Percentiles rank a stretch among this genome's conserved stretches.
These are phyloP conservation scores for Sycophaga agraensis DNA, from an alignment of 1,140 invertebrate genomes.

Conservation along the genomic window DNA sequence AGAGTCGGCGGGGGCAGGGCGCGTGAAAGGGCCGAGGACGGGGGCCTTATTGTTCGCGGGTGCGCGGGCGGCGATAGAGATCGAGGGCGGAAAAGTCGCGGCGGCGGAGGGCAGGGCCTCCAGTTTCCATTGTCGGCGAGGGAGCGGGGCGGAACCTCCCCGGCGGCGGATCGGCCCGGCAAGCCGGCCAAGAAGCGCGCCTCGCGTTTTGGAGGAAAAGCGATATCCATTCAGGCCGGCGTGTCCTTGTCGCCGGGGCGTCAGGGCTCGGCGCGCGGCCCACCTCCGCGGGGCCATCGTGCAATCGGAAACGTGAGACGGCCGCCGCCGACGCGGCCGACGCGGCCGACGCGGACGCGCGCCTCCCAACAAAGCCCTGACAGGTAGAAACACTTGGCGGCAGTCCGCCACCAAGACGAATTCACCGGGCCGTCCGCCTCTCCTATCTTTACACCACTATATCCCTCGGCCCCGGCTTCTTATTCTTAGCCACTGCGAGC, in stretches of 20 bases:
- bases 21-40: not conserved
- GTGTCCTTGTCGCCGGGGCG: conserved; percentile 16
- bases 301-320: conserved; percentile 43
- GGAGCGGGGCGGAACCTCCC: not conserved
- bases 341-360: too few relatives aligned
- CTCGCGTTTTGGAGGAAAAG: conserved; percentile 38
- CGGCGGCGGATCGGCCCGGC: not conserved
- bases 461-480: not conserved
- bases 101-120: conserved; percentile 17
- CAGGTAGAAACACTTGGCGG: conserved; percentile 51
- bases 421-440: conserved; percentile 9
- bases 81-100: conserved; percentile 26
- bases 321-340: conserved; percentile 15
- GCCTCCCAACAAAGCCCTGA: conserved; percentile 37
- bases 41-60: conserved; percentile 8
- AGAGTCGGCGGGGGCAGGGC: not conserved
- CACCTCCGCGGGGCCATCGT: conserved; percentile 26
- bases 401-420: conserved; percentile 35
- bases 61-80: conserved; percentile 21
- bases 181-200: conserved; percentile 36
- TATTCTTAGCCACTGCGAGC: not conserved
- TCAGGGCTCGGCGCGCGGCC: not conserved
- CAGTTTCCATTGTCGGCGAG: conserved; percentile 27
- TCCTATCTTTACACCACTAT: conserved; percentile 10
- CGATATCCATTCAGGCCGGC: conserved; percentile 40